These are phyloP conservation scores for Channa maculata DNA, from an alignment of 2,113 vertebrate species.

Conservation along the genomic window DNA sequence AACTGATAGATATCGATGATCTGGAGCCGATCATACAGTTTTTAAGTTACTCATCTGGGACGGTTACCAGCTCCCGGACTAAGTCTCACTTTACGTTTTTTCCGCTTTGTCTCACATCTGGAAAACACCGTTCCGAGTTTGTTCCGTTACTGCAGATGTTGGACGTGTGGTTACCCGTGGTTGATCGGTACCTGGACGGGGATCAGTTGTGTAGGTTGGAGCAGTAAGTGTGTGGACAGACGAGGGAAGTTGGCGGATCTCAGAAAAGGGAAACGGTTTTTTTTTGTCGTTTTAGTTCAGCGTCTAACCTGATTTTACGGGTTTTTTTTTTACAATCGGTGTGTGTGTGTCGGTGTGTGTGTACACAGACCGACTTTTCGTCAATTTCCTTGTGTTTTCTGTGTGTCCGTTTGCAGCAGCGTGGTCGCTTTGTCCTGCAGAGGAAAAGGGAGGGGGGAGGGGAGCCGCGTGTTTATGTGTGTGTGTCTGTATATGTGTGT, in stretches of 20 bases:
- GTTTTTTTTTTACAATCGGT: background rate
- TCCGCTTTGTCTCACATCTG: slow-evolving; percentile 55
- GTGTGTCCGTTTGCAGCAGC: slow-evolving; percentile 63
- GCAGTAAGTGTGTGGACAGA: background rate
- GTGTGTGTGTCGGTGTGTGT: background rate
- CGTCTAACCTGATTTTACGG: background rate
- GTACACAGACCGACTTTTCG: background rate
- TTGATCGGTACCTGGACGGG: background rate
- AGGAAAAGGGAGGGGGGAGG: slow-evolving; percentile 74
- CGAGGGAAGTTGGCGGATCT: slow-evolving; percentile 26
- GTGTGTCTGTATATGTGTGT: slow-evolving; percentile 31
- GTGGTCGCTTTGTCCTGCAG: slow-evolving; percentile 79
- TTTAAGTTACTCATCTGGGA: background rate
- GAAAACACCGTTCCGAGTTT: background rate
- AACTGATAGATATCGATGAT: background rate
- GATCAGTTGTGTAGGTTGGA: background rate
- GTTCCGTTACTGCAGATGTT: slow-evolving; percentile 35
- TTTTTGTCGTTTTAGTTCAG: background rate
- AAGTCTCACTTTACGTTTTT: background rate
- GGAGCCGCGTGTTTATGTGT: slow-evolving; percentile 29
- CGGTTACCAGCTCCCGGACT: background rate
- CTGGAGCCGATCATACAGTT: background rate
- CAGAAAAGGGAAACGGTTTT: slow-evolving; percentile 49
- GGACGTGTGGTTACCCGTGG: background rate
- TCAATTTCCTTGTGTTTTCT: background rate